phyloP scores from a whole-genome alignment of 2,888 invertebrate species.

The Dichetophora obliterata region DNA sequence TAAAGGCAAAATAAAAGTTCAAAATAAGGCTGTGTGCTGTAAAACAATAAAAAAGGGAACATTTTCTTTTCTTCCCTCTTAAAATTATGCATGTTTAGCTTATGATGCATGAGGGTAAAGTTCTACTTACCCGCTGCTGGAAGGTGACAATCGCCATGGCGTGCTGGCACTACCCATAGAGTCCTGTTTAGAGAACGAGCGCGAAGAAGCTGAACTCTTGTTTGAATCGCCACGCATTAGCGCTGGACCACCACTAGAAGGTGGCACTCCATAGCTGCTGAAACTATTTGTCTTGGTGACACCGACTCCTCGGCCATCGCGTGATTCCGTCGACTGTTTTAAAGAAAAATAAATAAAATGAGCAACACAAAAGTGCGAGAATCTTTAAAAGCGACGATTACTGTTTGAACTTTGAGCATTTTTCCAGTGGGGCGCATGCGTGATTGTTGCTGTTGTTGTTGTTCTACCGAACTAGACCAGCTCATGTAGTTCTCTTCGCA shows the following conservation, averaged over 20 bases:
- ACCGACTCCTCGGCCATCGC: slow-evolving; percentile 66
- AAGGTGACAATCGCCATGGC: slow-evolving; percentile 69
- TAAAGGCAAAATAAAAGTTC: not conserved
- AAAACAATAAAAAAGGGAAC: not conserved
- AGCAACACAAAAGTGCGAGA: not conserved
- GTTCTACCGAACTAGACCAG: slow-evolving; percentile 58
- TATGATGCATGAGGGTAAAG: too few species aligned
- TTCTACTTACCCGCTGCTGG: slow-evolving; percentile 69
- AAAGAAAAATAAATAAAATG: not conserved
- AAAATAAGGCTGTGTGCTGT: not conserved
- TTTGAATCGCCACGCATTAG: slow-evolving; percentile 77
- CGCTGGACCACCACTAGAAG: slow-evolving; percentile 72
- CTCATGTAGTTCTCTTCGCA: slow-evolving; percentile 54
- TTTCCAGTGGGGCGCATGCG: slow-evolving; percentile 62
- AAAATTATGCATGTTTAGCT: too few species aligned
- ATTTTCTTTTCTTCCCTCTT: not conserved
- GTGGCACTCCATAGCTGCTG: slow-evolving; percentile 80
- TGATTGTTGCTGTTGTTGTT: slow-evolving; percentile 46
- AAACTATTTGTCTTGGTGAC: slow-evolving; percentile 91
- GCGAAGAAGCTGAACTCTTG: slow-evolving; percentile 72
- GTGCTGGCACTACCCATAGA: slow-evolving; percentile 65
- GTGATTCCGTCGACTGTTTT: slow-evolving; percentile 60
- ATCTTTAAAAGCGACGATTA: slow-evolving; percentile 43
- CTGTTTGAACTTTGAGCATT: slow-evolving; percentile 67
- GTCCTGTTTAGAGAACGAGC: slow-evolving; percentile 82